These are phyloP conservation scores for Parauchenoglanis ngamensis DNA, from an alignment of 2,797 vertebrate species.

Conservation along the genomic window DNA sequence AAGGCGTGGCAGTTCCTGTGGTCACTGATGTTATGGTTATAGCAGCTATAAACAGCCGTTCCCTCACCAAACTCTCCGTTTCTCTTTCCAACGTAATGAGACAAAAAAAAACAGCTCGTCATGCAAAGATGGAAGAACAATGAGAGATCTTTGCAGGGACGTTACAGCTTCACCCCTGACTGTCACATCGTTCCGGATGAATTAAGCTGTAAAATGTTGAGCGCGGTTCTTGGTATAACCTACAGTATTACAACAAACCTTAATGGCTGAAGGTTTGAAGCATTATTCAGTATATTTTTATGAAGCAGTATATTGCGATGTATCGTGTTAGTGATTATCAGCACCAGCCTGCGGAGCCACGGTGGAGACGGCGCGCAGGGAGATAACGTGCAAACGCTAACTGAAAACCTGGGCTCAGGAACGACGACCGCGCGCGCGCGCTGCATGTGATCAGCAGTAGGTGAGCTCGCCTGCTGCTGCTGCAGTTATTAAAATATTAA, in stretches of 20 bases:
- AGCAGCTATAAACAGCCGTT: too few species aligned
- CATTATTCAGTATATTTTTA: background rate
- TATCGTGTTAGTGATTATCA: background rate
- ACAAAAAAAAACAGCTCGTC: too few species aligned
- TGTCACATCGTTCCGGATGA: too few species aligned
- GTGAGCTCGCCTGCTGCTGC: conserved; percentile 16
- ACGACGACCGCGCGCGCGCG: background rate
- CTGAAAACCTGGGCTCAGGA: background rate
- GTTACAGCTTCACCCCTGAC: too few species aligned
- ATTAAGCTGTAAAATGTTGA: too few species aligned
- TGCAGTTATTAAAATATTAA: conserved; percentile 59
- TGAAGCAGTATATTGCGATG: background rate
- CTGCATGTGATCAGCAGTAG: background rate
- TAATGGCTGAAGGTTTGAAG: background rate
- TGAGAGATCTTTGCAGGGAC: too few species aligned
- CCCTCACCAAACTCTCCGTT: too few species aligned
- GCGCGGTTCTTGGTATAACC: background rate
- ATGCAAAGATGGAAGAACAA: too few species aligned
- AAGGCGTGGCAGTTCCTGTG: too few species aligned
- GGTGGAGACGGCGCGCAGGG: background rate
- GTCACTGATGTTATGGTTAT: too few species aligned
- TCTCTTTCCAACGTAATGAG: too few species aligned
- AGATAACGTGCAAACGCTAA: background rate
- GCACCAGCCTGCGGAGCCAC: background rate
- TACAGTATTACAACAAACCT: background rate